phyloP scores from a whole-genome alignment of 2,797 vertebrate genomes.

The Merluccius polli region DNA sequence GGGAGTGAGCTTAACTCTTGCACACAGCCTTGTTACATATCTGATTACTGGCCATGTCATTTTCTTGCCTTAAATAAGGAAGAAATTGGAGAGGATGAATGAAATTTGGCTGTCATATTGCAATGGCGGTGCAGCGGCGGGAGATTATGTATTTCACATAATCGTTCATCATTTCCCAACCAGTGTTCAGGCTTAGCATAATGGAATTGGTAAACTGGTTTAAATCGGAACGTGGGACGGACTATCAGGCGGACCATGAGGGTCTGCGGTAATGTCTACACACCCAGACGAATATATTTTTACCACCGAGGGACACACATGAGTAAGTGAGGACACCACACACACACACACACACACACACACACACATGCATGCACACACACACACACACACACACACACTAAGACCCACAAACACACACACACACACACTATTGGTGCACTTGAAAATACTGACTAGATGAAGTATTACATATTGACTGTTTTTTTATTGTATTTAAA shows the following conservation, averaged over 20 bases:
- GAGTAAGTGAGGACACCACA: slow-evolving; percentile 1
- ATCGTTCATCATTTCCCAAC: slow-evolving; percentile 80
- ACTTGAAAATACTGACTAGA: not conserved
- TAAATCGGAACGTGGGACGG: slow-evolving; percentile 77
- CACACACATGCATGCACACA: slow-evolving; percentile 13
- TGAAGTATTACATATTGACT: not conserved
- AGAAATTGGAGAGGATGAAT: slow-evolving; percentile 83
- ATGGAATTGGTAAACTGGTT: slow-evolving; percentile 86
- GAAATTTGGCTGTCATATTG: slow-evolving; percentile 80
- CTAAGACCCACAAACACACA: not conserved
- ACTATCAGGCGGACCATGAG: slow-evolving; percentile 74
- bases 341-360: slow-evolving; percentile 18
- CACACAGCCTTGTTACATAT: slow-evolving; percentile 78
- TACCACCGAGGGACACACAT: slow-evolving; percentile 21
- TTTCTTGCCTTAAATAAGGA: slow-evolving; percentile 82
- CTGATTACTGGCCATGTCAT: slow-evolving; percentile 82
- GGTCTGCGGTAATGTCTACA: slow-evolving; percentile 70
- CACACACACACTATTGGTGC: not conserved
- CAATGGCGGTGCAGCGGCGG: slow-evolving; percentile 69
- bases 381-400: slow-evolving; percentile 15
- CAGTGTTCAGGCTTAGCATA: slow-evolving; percentile 83
- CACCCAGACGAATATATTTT: slow-evolving; percentile 66
- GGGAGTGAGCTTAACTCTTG: slow-evolving; percentile 80
- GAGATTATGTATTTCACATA: slow-evolving; percentile 82
- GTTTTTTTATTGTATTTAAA: not conserved